Conservation (phyloP, 1,140 invertebrate genomes). For the Zaprionus davidi region DNA sequence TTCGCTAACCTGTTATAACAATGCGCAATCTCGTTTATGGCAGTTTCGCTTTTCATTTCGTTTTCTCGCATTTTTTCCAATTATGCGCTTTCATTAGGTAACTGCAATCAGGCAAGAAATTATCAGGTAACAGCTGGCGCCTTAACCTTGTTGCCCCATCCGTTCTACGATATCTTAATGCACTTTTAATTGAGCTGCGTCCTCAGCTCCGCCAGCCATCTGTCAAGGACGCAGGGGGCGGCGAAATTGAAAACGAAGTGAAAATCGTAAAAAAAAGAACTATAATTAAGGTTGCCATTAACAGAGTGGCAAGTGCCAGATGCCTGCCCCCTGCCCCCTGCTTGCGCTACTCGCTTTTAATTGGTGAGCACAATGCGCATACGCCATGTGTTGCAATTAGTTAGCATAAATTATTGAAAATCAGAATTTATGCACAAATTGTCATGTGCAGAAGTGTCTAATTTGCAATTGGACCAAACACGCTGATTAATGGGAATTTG, state of each 20-base stretch:
- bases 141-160: constrained; percentile 66
- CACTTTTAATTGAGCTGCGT: constrained; percentile 75
- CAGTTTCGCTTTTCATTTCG: constrained; percentile 36
- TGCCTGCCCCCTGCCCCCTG: constrained; percentile 9
- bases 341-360: constrained; percentile 7
- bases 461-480: constrained; percentile 41
- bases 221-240: constrained; percentile 24
- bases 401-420: constrained; percentile 76
- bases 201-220: constrained; percentile 26
- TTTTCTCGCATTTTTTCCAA: constrained; percentile 25
- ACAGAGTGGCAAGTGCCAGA: constrained; percentile 51
- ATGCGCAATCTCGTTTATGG: constrained; percentile 26
- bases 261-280: constrained; percentile 59
- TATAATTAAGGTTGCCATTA: constrained; percentile 73
- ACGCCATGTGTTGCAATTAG: constrained; percentile 73
- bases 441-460: constrained; percentile 60
- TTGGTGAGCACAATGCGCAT: constrained; percentile 56
- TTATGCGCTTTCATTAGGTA: constrained; percentile 78
- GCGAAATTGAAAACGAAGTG: constrained; percentile 59
- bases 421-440: constrained; percentile 73
- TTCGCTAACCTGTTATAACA: neutral
- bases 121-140: constrained; percentile 58
- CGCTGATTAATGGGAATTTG: constrained; percentile 70
- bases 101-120: constrained; percentile 74
- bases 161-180: constrained; percentile 63